These are phyloP conservation scores for Platerodrilus igneus DNA, from an alignment of 2,888 invertebrate species.

Conservation along the genomic window DNA sequence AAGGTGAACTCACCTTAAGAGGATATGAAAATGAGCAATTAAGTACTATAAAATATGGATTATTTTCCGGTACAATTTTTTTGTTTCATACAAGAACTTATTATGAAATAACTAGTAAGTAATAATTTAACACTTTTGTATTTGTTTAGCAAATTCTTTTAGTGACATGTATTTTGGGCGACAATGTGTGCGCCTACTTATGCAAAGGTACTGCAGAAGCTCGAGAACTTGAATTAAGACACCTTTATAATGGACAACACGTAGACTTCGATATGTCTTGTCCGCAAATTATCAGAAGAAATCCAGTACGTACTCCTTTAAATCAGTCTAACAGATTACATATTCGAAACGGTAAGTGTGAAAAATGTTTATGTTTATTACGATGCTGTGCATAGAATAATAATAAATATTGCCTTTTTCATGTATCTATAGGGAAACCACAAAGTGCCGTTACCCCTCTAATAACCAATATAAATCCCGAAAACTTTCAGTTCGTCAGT, in stretches of 20 bases:
- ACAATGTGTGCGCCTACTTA: constrained; percentile 46
- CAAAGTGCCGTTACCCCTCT: no score
- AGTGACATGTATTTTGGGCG: constrained; percentile 44
- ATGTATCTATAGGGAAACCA: no score
- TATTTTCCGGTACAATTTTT: constrained; percentile 36
- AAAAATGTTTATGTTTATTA: no score
- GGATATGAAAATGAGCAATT: background rate
- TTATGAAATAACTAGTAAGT: constrained; percentile 12
- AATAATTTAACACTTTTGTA: background rate
- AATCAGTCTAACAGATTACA: background rate
- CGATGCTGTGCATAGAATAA: no score
- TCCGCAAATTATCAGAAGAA: constrained; percentile 10
- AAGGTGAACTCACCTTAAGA: constrained; percentile 20
- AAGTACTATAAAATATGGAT: constrained; percentile 35
- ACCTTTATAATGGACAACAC: constrained; percentile 33
- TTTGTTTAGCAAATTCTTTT: constrained; percentile 27
- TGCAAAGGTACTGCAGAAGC: constrained; percentile 37
- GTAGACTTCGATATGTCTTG: constrained; percentile 16
- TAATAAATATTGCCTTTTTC: no score
- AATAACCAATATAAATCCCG: no score
- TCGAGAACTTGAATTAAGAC: constrained; percentile 34
- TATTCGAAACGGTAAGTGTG: no score
- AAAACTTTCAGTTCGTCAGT: no score
- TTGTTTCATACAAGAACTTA: constrained; percentile 40
- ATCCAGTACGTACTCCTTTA: no score